These are phyloP conservation scores for Bombus fervidus DNA, from an alignment of 1,140 invertebrate species.

Conservation along the genomic window DNA sequence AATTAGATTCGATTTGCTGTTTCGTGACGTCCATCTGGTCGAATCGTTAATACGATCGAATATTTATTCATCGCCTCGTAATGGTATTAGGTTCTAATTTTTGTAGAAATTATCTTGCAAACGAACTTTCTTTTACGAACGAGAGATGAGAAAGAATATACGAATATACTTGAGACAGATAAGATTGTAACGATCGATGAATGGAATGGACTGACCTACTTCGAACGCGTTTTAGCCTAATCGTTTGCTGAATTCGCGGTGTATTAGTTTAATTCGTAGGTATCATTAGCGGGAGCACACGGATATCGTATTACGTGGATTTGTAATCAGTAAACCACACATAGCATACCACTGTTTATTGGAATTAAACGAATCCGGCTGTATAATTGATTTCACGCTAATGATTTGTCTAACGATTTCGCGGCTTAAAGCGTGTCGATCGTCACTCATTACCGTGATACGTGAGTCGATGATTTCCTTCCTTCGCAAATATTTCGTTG, in stretches of 20 bases:
- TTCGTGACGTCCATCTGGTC: not conserved
- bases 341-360: not conserved
- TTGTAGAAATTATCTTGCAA: too few species aligned
- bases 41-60: not conserved
- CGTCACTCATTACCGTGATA: not conserved
- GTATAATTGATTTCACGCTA: slow-evolving; percentile 19
- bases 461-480: not conserved
- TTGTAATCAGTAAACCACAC: not conserved
- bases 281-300: slow-evolving; percentile 16
- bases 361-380: not conserved
- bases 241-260: not conserved
- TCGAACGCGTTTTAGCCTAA: not conserved
- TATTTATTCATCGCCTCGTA: not conserved
- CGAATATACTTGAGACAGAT: too few species aligned
- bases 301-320: slow-evolving; percentile 9
- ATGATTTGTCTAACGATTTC: slow-evolving; percentile 16
- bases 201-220: not conserved
- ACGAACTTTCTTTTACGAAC: not conserved
- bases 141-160: too few species aligned
- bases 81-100: not conserved
- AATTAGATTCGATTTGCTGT: not conserved
- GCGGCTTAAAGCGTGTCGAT: not conserved
- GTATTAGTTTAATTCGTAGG: slow-evolving; percentile 39
- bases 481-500: not conserved
- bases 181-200: not conserved